A percentile compares a stretch with the other conserved stretches of the same genome.
phyloP scores from a whole-genome alignment of 2,113 vertebrate genomes.

The Ctenodactylus gundi region DNA sequence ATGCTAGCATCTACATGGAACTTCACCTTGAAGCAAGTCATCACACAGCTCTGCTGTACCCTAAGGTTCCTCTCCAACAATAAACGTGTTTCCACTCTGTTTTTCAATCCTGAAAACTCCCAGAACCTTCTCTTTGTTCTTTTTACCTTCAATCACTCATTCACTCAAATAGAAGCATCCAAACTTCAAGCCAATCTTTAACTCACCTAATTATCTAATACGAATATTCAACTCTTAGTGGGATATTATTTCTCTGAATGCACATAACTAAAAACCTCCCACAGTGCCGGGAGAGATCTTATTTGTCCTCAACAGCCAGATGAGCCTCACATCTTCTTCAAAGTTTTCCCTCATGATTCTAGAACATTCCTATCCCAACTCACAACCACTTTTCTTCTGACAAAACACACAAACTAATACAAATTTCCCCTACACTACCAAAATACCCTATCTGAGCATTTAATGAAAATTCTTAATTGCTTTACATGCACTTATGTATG shows the following conservation, averaged over 20 bases:
- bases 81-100: not conserved
- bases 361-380: not conserved
- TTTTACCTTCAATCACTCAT: not conserved
- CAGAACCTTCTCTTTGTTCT: not conserved
- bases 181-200: not conserved
- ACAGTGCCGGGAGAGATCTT: not conserved
- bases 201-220: not conserved
- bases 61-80: not conserved
- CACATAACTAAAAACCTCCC: not conserved
- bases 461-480: not conserved
- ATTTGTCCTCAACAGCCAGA: not conserved
- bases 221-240: not conserved
- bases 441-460: not conserved
- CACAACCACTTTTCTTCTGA: not conserved
- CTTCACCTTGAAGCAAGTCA: not conserved
- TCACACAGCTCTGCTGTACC: not conserved
- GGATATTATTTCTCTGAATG: not conserved
- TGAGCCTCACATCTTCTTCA: not conserved
- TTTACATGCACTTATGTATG: not conserved
- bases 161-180: not conserved
- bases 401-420: not conserved
- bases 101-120: slow-evolving; percentile 21
- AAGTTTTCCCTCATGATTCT: not conserved
- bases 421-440: not conserved
- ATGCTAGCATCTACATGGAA: not conserved